Percentiles rank a stretch among this genome's conserved stretches.
phyloP scores from a whole-genome alignment of 2,888 invertebrate species.

The Acrocyrtus sp. region DNA sequence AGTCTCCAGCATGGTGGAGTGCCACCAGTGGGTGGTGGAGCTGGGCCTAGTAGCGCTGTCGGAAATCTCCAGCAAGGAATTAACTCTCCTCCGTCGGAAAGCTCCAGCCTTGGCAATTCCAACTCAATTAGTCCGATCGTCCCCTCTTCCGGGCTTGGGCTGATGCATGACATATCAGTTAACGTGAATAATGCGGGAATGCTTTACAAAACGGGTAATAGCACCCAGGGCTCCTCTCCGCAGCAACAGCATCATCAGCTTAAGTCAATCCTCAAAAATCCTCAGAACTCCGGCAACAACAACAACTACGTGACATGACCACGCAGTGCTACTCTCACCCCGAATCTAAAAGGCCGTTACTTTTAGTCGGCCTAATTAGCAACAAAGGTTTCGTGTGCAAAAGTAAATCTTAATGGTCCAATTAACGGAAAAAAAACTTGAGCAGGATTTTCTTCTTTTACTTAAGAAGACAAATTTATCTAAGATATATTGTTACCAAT shows the following conservation, averaged over 20 bases:
- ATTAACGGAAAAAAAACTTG: too few relatives aligned
- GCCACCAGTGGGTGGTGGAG: conserved; percentile 8
- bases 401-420: too few relatives aligned
- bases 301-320: conserved; percentile 60
- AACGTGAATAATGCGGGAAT: conserved; percentile 30
- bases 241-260: conserved; percentile 55
- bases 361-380: too few relatives aligned
- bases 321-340: too few relatives aligned
- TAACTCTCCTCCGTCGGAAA: conserved; percentile 11
- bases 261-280: conserved; percentile 61
- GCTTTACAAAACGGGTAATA: conserved; percentile 14
- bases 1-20: conserved; percentile 47
- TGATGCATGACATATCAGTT: conserved; percentile 2
- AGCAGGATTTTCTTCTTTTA: too few relatives aligned
- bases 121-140: conserved; percentile 13
- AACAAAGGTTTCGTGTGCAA: too few relatives aligned
- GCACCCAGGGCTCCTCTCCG: not conserved
- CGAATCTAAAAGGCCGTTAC: too few relatives aligned
- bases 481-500: too few relatives aligned
- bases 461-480: too few relatives aligned
- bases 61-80: conserved; percentile 3
- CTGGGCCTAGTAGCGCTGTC: conserved; percentile 1
- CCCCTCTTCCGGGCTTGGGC: not conserved
- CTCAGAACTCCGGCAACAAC: conserved; percentile 56
- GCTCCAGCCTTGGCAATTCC: conserved; percentile 18